A percentile compares a stretch with the other conserved stretches of the same genome.
These are phyloP conservation scores for Pagetopsis macropterus DNA, from an alignment of 2,797 vertebrate genomes.

Conservation along the genomic window DNA sequence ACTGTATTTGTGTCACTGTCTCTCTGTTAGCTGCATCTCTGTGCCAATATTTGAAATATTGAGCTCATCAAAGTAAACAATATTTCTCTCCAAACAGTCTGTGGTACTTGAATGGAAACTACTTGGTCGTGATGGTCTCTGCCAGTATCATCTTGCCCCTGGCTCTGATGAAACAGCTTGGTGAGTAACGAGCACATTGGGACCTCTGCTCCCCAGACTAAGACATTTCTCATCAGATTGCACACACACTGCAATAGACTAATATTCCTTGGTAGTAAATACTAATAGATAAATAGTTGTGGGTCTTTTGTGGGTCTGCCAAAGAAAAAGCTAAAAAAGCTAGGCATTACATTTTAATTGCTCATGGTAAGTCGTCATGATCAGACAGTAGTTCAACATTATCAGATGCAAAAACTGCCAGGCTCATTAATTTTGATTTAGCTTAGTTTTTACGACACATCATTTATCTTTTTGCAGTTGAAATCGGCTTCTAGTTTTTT, in stretches of 20 bases:
- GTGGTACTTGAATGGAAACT: conserved; percentile 98
- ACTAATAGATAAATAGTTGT: neutral
- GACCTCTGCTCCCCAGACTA: neutral
- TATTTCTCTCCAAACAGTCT: conserved; percentile 77
- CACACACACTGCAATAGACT: too few species aligned
- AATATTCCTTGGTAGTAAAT: too few species aligned
- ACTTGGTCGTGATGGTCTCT: conserved; percentile 94
- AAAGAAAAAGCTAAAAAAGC: neutral
- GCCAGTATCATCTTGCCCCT: conserved; percentile 90
- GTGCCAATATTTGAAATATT: conserved; percentile 44
- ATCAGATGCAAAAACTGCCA: neutral
- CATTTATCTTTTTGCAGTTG: neutral
- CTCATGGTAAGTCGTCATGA: neutral
- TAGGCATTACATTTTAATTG: neutral
- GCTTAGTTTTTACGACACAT: neutral
- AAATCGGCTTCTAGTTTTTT: neutral
- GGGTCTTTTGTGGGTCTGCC: neutral
- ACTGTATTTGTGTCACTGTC: conserved; percentile 7
- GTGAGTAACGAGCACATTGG: conserved; percentile 81
- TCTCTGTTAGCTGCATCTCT: conserved; percentile 22
- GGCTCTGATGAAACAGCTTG: conserved; percentile 97
- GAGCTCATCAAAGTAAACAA: conserved; percentile 56
- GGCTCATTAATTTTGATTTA: neutral
- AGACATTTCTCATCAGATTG: neutral
- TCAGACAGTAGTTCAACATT: neutral